A percentile compares a stretch with the other conserved stretches of the same genome.
Conservation (phyloP, 2,888 invertebrate species). For the Aphrophora alni region DNA sequence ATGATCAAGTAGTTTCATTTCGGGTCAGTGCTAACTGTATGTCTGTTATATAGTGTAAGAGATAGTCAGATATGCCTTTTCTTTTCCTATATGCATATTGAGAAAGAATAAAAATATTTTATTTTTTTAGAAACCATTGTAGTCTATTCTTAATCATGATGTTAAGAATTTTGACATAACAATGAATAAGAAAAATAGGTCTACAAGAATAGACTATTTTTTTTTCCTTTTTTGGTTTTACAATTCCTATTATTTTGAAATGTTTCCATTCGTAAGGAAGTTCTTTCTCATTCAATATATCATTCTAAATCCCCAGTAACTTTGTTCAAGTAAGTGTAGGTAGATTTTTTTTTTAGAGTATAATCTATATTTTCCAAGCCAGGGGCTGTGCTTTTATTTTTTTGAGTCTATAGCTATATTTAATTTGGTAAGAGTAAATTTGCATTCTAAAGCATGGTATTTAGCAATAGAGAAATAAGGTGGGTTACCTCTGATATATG, state of each 20-base stretch:
- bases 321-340: background rate
- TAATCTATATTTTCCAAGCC: background rate
- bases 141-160: conserved; percentile 21
- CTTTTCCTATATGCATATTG: conserved; percentile 15
- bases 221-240: conserved; percentile 2
- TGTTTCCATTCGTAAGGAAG: conserved; percentile 9
- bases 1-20: background rate
- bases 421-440: background rate
- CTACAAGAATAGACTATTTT: background rate
- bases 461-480: too few relatives aligned
- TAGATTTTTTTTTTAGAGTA: too few relatives aligned
- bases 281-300: background rate
- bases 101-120: background rate
- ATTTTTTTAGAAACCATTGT: background rate
- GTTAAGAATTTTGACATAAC: background rate
- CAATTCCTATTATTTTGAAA: background rate
- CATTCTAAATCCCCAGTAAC: conserved; percentile 11
- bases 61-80: background rate
- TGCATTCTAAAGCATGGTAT: background rate
- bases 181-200: background rate
- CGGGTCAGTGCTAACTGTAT: background rate
- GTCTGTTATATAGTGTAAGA: background rate
- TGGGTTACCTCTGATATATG: too few relatives aligned
- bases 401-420: background rate
- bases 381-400: conserved; percentile 11